Conservation (phyloP, 2,888 invertebrate genomes). For the Eilema depressum region DNA sequence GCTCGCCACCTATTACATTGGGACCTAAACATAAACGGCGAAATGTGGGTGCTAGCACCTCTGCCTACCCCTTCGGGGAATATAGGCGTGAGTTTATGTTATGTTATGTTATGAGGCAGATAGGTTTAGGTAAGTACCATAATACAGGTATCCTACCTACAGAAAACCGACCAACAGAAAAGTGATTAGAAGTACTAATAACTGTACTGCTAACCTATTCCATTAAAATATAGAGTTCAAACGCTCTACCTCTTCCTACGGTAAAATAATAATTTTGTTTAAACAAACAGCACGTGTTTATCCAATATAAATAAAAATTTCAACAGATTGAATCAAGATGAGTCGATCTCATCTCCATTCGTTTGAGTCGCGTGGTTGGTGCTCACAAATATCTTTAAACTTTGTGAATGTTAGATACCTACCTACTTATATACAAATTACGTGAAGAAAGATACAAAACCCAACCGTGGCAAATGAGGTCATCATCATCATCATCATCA, state of each 20-base stretch:
- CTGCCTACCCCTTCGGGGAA: no score
- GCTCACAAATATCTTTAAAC: constrained; percentile 42
- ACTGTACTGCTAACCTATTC: background rate
- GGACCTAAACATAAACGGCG: no score
- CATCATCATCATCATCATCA: no score
- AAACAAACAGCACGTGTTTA: constrained; percentile 74
- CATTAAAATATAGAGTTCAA: constrained; percentile 22
- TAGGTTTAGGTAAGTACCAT: no score
- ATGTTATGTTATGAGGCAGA: no score
- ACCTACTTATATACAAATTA: background rate
- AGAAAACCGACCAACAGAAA: no score
- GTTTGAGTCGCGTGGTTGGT: constrained; percentile 60
- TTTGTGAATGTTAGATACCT: background rate
- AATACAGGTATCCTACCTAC: background rate
- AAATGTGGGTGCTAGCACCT: no score
- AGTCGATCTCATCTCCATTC: constrained; percentile 9
- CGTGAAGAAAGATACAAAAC: background rate
- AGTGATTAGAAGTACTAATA: no score
- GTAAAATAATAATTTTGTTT: constrained; percentile 59
- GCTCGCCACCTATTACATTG: no score
- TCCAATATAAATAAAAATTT: constrained; percentile 71
- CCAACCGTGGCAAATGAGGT: background rate
- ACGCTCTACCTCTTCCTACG: constrained; percentile 37
- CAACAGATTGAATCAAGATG: constrained; percentile 71
- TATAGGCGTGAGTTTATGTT: no score